Evolutionary conservation across 1,140 invertebrate species (phyloP), one percentile per base, ranked within the genome.

Genomic region (Anastrepha ludens): DNA sequence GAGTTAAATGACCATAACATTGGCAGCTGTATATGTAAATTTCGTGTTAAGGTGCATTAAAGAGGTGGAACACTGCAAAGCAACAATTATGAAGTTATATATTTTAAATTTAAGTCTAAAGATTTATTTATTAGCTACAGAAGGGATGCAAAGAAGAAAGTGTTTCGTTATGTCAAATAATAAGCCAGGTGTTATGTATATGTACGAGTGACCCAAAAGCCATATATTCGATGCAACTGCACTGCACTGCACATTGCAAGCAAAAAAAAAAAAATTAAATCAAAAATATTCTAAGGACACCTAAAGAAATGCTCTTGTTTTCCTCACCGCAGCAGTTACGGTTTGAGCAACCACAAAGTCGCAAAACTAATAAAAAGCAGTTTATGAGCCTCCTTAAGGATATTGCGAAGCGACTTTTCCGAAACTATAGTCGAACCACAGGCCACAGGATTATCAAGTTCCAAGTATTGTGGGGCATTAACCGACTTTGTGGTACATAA

Each of bases 41-140:
- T 89, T 91, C 86, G 90, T 91, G 89, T 89, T 90, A 91, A 91
- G 90, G 89, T 91, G 90, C 91, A 91, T 87, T 88, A 90, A 91
- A 91, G 74, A 87, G 90, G 90, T 90, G 90, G 89, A 89, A 87
- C 85, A 2, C 20, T 55, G 64, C 86, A 60, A 55, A 55, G 11
- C 6, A 55, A 55, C 50, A 55, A 2, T 55, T 55, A 55, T 0
- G 11, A 8, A 55, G 50, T 11, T 55, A 8, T 11, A 2, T 55
- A 55, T 11, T 55, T 55, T 55, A 2, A 11, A 55, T 8, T 8
- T 3, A 55, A 55, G 50, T 55, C 6, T 55, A 11, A 55, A 55
- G 6, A 11, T 55, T 55, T 55, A 55, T 55, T 0, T 55, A 2
- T 55, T 11, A 55, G 50, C 0, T 55, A 55, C 3, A 55, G 50